Evolutionary conservation across 2,113 vertebrate genomes (phyloP), one percentile per base, ranked within the genome.

Genomic region (Oophaga pumilio): DNA sequence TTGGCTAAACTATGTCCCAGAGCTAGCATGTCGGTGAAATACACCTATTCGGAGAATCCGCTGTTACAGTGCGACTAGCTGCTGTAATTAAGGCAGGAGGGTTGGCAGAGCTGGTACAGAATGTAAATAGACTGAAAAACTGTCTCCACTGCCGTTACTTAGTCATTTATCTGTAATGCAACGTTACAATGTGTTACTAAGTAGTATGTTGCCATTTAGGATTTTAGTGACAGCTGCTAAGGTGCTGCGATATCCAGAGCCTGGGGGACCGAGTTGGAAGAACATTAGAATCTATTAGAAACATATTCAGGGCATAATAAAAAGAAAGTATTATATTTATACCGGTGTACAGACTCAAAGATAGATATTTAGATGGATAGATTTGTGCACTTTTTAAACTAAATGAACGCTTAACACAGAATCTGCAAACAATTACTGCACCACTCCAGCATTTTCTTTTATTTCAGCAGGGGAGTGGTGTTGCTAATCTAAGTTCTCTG

Each of bases 101-200:
- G 26, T 49, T 76, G n/a, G n/a, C 84, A 52, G 13, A 17, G 57
- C 49, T 85, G 56, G 59, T 53, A 53, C 74, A 66, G 74, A 64
- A 86, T 66, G 28, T 62, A 66, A 64, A 73, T 33, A 33, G 71
- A 84, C 56, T 49, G 10, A 66, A 28, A 82, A 71, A 74, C 73
- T 43, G 71, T 76, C 49, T 77, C 60, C 33, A 28, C 24, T 69
- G 78, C 18, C 68, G 71, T 88, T 77, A 18, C 73, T 68, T 83
- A 43, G 59, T 77, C 59, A 83, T 77, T 88, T 56, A 68, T 82
- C 71, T 62, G 82, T 82, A 88, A 60, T 68, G 80, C 49, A 57
- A 60, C 59, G 59, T 84, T 74, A 83, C n/a, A 84, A 76, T 88
- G 79, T 88, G 87, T 84, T 88, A 74, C 81, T 76, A 87, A 76